Base-by-base conservation (phyloP, 2,888 invertebrate species). In the Drosophila algonquin region DNA sequence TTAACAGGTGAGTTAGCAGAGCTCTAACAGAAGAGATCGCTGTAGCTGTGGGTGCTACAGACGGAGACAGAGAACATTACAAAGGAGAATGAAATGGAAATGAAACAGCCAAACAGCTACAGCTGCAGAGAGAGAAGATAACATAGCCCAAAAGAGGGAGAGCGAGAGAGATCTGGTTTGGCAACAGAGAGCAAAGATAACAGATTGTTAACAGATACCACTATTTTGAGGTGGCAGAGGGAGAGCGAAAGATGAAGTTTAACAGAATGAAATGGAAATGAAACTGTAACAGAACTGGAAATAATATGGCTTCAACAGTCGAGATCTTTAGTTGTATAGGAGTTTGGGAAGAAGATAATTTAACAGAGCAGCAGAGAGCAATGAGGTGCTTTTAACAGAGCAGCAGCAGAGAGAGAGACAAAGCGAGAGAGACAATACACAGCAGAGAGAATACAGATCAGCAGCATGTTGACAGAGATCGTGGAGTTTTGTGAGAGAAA, bases 221-320 rank as follows among this genome's bases (percentile, higher is more conserved):
- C 40, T n/a, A 1, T 40, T 40, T 6, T 2, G 1, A 0, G 14
- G 7, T 7, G 40, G 6, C 1, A 35, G 35, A 12, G 2, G 40
- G 2, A n/a, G 40, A n/a, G n/a, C 0, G 6, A 40, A 14, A 6
- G 40, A 14, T 40, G 6, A 0, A 6, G 2, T 1, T n/a, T n/a
- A 40, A 40, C 40, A 40, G 40, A n/a, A 40, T 40, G 40, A 40
- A 40, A 40, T 40, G 40, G 40, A 40, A 40, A 40, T 40, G 40
- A 40, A 40, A 40, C 40, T 2, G 14, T 40, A 40, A 7, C 14
- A 14, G 40, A 6, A 40, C 12, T 5, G 14, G 14, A 2, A 40
- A 40, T 40, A 7, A n/a, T 6, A 14, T 14, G 40, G 40, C 32
- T 32, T 32, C 10, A 32, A 10, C 10, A 1, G 10, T 1, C 12